These are phyloP conservation scores for Monoplex corrugatus DNA, from an alignment of 2,888 invertebrate genomes.

Conservation along the genomic window DNA sequence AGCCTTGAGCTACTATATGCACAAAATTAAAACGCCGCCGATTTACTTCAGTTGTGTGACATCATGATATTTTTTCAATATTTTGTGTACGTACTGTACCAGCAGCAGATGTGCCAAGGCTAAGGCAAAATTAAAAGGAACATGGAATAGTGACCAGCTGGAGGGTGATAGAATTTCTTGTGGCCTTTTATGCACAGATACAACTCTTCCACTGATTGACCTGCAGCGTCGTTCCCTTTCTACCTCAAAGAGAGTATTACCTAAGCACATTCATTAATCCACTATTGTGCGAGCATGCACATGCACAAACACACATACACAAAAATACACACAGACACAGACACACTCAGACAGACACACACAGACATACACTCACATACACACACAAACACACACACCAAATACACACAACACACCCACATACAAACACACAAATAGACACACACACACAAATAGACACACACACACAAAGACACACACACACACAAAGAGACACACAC, in stretches of 20 bases:
- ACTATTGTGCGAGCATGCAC: not conserved
- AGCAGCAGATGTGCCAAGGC: no score
- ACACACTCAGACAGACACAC: not conserved
- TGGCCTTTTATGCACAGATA: no score
- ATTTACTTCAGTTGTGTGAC: no score
- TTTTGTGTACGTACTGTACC: no score
- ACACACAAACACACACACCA: not conserved
- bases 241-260: not conserved
- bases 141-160: no score
- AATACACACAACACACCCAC: not conserved
- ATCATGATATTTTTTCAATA: no score
- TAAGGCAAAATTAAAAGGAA: no score
- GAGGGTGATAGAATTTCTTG: no score
- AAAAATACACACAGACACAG: not conserved
- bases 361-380: not conserved
- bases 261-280: not conserved
- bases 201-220: no score
- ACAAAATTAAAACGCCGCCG: no score
- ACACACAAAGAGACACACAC: not conserved
- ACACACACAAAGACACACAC: not conserved
- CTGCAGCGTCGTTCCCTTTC: no score
- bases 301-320: constrained; percentile 19
- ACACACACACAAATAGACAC: not conserved
- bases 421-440: not conserved
- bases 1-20: no score